These are phyloP conservation scores for Nomia melanderi DNA, from an alignment of 1,140 invertebrate species.

Conservation along the genomic window DNA sequence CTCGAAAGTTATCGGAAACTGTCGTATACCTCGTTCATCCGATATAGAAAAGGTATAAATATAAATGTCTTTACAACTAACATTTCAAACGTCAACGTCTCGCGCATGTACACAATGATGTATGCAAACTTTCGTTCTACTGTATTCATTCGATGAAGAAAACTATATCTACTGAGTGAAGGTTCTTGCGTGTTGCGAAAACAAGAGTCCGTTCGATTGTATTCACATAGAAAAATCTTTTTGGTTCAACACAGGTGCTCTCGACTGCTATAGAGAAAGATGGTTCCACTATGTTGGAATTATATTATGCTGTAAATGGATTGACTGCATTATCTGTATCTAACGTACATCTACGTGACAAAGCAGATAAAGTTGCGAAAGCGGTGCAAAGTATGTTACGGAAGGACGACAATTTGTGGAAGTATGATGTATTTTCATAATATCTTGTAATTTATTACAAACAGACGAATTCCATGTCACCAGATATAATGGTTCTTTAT, in stretches of 20 bases:
- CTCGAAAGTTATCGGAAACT: constrained; percentile 80
- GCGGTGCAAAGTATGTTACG: constrained; percentile 86
- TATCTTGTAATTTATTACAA: background rate
- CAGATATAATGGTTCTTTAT: constrained; percentile 34
- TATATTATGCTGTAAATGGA: constrained; percentile 78
- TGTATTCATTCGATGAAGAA: constrained; percentile 68
- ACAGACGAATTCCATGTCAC: background rate
- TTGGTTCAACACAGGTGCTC: constrained; percentile 71
- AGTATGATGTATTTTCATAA: constrained; percentile 76
- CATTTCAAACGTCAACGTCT: background rate
- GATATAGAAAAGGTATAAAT: constrained; percentile 71
- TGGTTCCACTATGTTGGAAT: constrained; percentile 76
- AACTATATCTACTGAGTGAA: constrained; percentile 60
- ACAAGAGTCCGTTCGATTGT: background rate
- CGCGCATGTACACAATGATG: constrained; percentile 66
- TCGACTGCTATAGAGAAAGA: constrained; percentile 78
- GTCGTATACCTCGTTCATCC: constrained; percentile 70
- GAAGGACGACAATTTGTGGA: constrained; percentile 88
- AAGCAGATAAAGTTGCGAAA: constrained; percentile 84
- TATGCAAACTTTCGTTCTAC: constrained; percentile 75
- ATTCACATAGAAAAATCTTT: background rate
- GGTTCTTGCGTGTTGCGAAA: constrained; percentile 10
- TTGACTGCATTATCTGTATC: constrained; percentile 73
- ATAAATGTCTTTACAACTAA: constrained; percentile 18
- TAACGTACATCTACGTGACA: no score